These are phyloP conservation scores for Apodemia hepburni DNA, from an alignment of 2,888 invertebrate genomes.

Conservation along the genomic window DNA sequence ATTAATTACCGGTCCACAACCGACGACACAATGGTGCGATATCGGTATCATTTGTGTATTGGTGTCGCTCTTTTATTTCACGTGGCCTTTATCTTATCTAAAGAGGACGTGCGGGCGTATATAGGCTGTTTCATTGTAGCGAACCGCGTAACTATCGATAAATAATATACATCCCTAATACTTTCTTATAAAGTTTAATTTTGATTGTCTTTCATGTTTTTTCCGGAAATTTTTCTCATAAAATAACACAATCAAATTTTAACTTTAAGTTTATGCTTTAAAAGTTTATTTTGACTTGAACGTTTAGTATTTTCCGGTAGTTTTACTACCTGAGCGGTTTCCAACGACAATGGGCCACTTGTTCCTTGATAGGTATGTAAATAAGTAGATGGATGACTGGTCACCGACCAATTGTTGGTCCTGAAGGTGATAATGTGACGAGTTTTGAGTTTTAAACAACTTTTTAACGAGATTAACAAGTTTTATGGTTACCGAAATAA, in stretches of 20 bases:
- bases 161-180: slow-evolving; percentile 36
- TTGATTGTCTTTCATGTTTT: slow-evolving; percentile 31
- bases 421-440: slow-evolving; percentile 43
- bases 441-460: slow-evolving; percentile 30
- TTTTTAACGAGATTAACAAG: slow-evolving; percentile 18
- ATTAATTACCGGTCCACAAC: slow-evolving; percentile 60
- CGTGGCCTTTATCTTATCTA: slow-evolving; percentile 77
- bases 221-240: slow-evolving; percentile 49
- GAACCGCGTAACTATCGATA: slow-evolving; percentile 37
- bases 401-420: slow-evolving; percentile 59
- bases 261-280: slow-evolving; percentile 27
- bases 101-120: slow-evolving; percentile 78
- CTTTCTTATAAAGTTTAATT: slow-evolving; percentile 23
- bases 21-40: slow-evolving; percentile 40
- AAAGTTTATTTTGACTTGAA: slow-evolving; percentile 38
- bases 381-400: slow-evolving; percentile 72
- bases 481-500: slow-evolving; percentile 7
- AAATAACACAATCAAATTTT: slow-evolving; percentile 29
- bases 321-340: slow-evolving; percentile 55
- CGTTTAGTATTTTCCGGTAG: slow-evolving; percentile 60
- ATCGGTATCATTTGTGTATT: slow-evolving; percentile 67
- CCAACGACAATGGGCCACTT: slow-evolving; percentile 69
- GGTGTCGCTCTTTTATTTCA: slow-evolving; percentile 68
- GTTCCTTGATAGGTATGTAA: slow-evolving; percentile 74
- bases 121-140: slow-evolving; percentile 62